phyloP scores from a whole-genome alignment of 2,797 vertebrate genomes.

The Margarornis squamiger region DNA sequence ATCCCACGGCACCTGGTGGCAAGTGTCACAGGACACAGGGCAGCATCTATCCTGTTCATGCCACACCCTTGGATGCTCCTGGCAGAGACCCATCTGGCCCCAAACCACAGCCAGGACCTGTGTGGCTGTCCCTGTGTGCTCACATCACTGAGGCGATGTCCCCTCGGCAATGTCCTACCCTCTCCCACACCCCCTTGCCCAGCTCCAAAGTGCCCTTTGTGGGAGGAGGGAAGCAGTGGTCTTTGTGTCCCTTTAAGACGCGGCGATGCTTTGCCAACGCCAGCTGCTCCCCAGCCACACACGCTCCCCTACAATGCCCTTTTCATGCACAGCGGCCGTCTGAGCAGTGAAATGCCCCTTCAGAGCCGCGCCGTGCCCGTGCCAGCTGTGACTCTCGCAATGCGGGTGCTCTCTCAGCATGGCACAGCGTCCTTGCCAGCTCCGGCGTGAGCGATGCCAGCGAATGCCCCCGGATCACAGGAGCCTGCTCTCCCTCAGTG shows the following conservation, averaged over 20 bases:
- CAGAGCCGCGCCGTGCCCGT: slow-evolving; percentile 26
- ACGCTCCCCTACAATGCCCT: slow-evolving; percentile 58
- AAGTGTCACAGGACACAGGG: accelerated
- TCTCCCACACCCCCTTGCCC: accelerated
- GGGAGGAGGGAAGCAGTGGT: background rate
- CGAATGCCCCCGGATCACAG: background rate
- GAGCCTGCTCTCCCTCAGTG: background rate
- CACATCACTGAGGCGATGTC: background rate
- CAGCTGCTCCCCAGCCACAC: slow-evolving; percentile 62
- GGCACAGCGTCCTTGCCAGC: slow-evolving; percentile 61
- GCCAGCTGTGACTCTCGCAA: slow-evolving; percentile 60
- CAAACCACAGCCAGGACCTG: background rate
- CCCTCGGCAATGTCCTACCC: background rate
- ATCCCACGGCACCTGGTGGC: accelerated
- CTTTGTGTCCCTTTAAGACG: slow-evolving; percentile 34
- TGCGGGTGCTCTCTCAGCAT: slow-evolving; percentile 62
- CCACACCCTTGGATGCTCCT: background rate
- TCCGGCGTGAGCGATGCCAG: background rate
- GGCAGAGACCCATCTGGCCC: background rate
- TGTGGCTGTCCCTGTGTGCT: background rate
- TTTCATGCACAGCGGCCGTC: slow-evolving; percentile 45
- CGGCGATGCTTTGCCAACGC: slow-evolving; percentile 17
- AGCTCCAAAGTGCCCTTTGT: background rate
- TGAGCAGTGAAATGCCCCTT: slow-evolving; percentile 60
- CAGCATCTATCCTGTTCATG: background rate